Conservation (phyloP, 2,797 vertebrate genomes). For the Macropodus opercularis region DNA sequence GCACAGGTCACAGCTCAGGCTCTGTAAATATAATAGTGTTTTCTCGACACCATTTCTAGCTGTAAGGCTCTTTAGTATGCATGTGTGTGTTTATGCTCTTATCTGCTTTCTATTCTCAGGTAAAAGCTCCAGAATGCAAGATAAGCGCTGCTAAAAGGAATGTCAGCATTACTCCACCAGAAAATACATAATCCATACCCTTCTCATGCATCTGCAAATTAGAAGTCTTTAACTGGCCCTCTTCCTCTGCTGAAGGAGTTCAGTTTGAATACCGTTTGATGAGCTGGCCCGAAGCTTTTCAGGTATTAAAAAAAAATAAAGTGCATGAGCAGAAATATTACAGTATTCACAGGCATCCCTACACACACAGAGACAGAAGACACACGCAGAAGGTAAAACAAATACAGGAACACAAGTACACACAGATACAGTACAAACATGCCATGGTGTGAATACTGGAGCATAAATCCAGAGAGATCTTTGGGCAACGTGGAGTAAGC, state of each 20-base stretch:
- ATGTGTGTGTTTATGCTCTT: constrained; percentile 19
- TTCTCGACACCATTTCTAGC: constrained; percentile 27
- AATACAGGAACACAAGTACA: constrained; percentile 31
- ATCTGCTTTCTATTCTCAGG: constrained; percentile 57
- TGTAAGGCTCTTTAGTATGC: constrained; percentile 24
- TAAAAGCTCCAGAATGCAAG: constrained; percentile 58
- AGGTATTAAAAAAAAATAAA: constrained; percentile 33
- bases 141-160: constrained; percentile 63
- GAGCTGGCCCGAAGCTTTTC: constrained; percentile 21
- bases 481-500: constrained; percentile 64
- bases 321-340: constrained; percentile 25
- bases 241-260: constrained; percentile 37
- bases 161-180: constrained; percentile 67
- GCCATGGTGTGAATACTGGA: constrained; percentile 46
- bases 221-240: constrained; percentile 63
- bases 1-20: constrained; percentile 10
- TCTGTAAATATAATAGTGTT: constrained; percentile 44
- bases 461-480: constrained; percentile 63
- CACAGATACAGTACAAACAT: constrained; percentile 52
- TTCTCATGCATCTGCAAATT: constrained; percentile 67
- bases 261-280: constrained; percentile 32
- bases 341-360: constrained; percentile 4
- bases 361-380: constrained; percentile 11
- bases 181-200: constrained; percentile 62
- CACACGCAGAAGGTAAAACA: constrained; percentile 12